Conservation (phyloP, 2,113 vertebrate species). For the Apodemus speciosus region DNA sequence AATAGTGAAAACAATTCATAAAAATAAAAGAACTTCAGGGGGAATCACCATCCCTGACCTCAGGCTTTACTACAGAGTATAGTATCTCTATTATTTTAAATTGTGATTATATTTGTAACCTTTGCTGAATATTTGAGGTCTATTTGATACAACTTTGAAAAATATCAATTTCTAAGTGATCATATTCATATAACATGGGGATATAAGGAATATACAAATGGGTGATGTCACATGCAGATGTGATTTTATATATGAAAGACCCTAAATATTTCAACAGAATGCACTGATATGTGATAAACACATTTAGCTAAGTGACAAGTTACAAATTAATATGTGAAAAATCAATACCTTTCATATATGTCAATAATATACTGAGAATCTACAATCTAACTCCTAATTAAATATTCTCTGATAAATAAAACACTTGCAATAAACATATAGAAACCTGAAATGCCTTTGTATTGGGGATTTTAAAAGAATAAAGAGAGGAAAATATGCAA, state of each 20-base stretch:
- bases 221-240: background rate
- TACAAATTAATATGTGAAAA: background rate
- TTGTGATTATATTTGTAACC: background rate
- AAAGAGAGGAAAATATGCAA: background rate
- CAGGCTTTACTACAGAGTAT: no score
- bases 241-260: background rate
- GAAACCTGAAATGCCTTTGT: background rate
- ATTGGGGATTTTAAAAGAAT: background rate
- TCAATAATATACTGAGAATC: background rate
- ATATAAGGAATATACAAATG: background rate
- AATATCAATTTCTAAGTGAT: background rate
- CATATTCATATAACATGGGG: background rate
- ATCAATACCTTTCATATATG: background rate
- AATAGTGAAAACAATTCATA: no score
- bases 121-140: background rate
- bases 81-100: no score
- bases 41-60: no score
- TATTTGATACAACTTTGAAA: background rate
- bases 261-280: background rate
- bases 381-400: background rate
- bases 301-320: fast-evolving
- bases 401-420: background rate
- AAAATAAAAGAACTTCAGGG: no score
- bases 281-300: background rate
- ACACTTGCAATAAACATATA: background rate